Evolutionary conservation across 2,888 invertebrate species (phyloP).

Genomic region (Petrolisthes cinctipes): DNA sequence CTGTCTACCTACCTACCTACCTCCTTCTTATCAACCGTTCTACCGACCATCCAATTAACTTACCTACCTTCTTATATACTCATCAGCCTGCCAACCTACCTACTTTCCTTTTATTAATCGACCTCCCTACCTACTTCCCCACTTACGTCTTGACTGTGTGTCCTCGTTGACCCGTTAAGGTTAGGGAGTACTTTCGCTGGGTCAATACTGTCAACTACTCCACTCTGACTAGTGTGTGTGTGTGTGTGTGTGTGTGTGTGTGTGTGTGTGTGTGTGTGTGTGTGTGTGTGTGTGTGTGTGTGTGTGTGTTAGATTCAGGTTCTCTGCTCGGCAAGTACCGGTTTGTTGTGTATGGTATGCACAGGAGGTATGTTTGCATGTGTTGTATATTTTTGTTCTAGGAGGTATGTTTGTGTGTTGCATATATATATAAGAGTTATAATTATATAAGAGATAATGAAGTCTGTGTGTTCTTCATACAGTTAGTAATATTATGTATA

Average conservation of each 20-base stretch:
- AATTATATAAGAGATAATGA: too few relatives aligned
- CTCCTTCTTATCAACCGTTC: not conserved
- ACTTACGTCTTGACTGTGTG: not conserved
- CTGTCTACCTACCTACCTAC: too few relatives aligned
- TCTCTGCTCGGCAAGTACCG: too few relatives aligned
- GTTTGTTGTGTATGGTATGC: too few relatives aligned
- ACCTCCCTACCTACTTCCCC: too few relatives aligned
- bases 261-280: slow-evolving; percentile 18
- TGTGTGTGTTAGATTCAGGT: not conserved
- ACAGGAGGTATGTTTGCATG: too few relatives aligned
- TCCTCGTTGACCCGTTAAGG: not conserved
- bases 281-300: slow-evolving; percentile 18
- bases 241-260: slow-evolving; percentile 8
- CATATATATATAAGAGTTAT: too few relatives aligned
- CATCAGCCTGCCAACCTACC: not conserved
- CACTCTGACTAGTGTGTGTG: not conserved
- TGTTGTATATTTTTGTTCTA: too few relatives aligned
- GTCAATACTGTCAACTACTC: not conserved
- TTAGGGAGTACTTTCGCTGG: not conserved
- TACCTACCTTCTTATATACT: not conserved
- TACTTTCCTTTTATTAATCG: not conserved
- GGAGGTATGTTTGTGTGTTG: too few relatives aligned
- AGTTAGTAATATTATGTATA: too few relatives aligned
- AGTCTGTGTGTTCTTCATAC: too few relatives aligned
- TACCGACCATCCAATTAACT: not conserved